Evolutionary conservation across 2,113 vertebrate species (phyloP).

Genomic region (Regulus satrapa): DNA sequence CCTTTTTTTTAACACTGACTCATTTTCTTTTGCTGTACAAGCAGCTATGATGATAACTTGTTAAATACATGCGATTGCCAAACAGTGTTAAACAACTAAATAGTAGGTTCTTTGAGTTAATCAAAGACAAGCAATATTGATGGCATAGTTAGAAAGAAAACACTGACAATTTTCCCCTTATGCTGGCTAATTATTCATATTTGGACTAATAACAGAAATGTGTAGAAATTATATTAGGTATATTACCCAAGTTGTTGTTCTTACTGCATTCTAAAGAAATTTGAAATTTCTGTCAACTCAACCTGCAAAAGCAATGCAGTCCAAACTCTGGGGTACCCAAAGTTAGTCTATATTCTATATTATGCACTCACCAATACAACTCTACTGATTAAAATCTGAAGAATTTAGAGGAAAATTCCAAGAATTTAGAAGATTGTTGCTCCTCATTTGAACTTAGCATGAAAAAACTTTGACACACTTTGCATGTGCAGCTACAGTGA

Average conservation of each 20-base stretch:
- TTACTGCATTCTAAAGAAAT: neutral
- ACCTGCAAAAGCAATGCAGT: neutral
- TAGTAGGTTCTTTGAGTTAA: neutral
- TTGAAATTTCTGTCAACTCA: neutral
- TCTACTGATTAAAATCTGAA: neutral
- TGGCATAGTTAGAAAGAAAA: neutral
- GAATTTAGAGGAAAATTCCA: neutral
- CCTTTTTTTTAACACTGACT: neutral
- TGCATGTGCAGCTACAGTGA: neutral
- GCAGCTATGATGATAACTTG: neutral
- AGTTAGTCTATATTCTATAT: neutral
- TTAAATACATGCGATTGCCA: neutral
- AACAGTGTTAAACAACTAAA: neutral
- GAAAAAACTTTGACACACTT: neutral
- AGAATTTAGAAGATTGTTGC: neutral
- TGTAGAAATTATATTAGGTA: neutral
- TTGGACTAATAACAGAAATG: neutral
- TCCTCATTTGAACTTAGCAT: neutral
- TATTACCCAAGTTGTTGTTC: neutral
- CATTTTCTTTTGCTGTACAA: neutral
- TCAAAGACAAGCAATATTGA: neutral
- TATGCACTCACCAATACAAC: neutral
- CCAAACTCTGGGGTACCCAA: neutral
- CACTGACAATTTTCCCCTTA: neutral
- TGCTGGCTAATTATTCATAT: neutral